Evolutionary conservation across 2,888 invertebrate genomes (phyloP).

Genomic region (Eupithecia subumbrata): DNA sequence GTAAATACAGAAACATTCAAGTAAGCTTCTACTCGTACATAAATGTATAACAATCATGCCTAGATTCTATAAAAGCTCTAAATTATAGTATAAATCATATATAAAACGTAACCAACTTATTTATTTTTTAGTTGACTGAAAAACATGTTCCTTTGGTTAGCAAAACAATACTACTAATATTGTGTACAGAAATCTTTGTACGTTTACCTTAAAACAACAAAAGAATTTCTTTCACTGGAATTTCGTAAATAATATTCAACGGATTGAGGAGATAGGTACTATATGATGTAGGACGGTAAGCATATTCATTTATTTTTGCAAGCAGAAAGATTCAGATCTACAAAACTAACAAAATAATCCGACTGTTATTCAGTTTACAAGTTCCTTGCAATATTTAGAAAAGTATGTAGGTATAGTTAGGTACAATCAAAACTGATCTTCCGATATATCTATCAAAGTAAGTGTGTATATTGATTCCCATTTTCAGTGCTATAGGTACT

Average conservation of each 20-base stretch:
- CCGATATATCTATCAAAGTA: slow-evolving; percentile 38
- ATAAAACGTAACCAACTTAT: background rate
- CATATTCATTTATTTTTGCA: slow-evolving; percentile 7
- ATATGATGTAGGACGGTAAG: slow-evolving; percentile 4
- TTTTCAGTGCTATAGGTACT: slow-evolving; percentile 44
- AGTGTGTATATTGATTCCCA: slow-evolving; percentile 43
- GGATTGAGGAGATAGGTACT: background rate
- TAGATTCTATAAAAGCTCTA: slow-evolving; percentile 2
- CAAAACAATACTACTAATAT: background rate
- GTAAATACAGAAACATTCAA: background rate
- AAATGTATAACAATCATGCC: slow-evolving; percentile 12
- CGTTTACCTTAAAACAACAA: background rate
- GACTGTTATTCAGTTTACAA: slow-evolving; percentile 13
- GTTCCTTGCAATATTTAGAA: slow-evolving; percentile 25
- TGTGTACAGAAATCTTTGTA: background rate
- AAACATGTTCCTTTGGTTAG: background rate
- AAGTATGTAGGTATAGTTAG: slow-evolving; percentile 28
- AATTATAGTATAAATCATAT: background rate
- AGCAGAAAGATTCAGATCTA: slow-evolving; percentile 18
- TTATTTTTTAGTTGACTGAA: background rate
- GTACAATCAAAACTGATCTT: slow-evolving; percentile 40
- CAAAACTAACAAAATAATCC: slow-evolving; percentile 12
- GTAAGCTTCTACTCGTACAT: background rate
- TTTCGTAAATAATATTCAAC: background rate
- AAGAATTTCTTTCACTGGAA: background rate